Conservation (phyloP, 2,113 vertebrate genomes). For the Carlito syrichta region DNA sequence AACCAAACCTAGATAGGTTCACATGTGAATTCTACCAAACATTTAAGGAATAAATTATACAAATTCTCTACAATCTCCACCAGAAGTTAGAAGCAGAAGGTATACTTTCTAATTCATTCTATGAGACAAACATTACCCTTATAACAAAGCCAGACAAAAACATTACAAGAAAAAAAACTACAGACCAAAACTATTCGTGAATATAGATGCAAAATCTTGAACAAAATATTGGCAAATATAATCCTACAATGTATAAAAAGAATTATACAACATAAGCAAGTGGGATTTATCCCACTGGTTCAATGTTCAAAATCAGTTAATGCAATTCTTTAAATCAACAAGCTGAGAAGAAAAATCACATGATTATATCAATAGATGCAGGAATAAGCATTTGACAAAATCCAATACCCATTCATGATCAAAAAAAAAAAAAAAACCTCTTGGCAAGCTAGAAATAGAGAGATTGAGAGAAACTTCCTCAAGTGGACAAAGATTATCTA, state of each 20-base stretch:
- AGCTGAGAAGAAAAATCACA: neutral
- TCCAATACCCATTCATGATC: neutral
- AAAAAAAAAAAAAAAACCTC: no score
- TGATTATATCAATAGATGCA: neutral
- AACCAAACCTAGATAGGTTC: neutral
- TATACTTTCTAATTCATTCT: neutral
- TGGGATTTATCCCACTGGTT: neutral
- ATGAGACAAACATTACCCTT: neutral
- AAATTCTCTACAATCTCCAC: neutral
- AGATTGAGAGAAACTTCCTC: neutral
- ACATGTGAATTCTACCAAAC: neutral
- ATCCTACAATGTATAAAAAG: neutral
- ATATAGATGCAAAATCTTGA: neutral
- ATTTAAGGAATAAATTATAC: neutral
- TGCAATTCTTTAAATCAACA: neutral
- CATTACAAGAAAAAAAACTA: neutral
- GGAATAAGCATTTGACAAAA: neutral
- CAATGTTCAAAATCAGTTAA: neutral
- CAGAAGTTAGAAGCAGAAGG: neutral
- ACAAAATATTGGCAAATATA: neutral
- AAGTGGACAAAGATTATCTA: neutral
- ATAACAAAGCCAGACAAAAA: neutral
- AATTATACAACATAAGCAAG: neutral
- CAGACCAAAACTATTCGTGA: neutral
- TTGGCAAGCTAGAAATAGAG: neutral